Conservation (phyloP, 2,113 vertebrate genomes). For the Forbesichthys papilliferus region DNA sequence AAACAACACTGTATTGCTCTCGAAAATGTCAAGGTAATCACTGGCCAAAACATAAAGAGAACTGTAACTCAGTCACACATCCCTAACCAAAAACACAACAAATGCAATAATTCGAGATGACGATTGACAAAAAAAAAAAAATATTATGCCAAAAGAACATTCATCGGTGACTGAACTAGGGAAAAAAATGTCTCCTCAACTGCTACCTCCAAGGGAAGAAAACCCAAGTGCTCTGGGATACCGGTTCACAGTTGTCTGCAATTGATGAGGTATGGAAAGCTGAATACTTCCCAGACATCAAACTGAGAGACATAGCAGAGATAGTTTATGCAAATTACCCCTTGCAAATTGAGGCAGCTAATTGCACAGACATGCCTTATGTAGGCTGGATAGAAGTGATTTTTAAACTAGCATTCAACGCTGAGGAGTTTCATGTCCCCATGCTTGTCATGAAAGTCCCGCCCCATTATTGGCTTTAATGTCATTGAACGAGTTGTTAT, state of each 20-base stretch:
- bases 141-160: background rate
- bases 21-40: slow-evolving; percentile 3
- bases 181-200: slow-evolving; percentile 27
- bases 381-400: slow-evolving; percentile 17
- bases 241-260: slow-evolving; percentile 29
- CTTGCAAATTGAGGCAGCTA: slow-evolving; percentile 18
- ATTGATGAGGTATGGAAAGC: slow-evolving; percentile 39
- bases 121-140: background rate
- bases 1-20: slow-evolving; percentile 5
- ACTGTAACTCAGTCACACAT: background rate
- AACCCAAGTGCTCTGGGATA: slow-evolving; percentile 35
- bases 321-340: slow-evolving; percentile 3
- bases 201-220: slow-evolving; percentile 23
- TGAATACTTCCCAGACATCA: slow-evolving; percentile 8
- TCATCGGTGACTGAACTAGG: slow-evolving; percentile 10
- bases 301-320: slow-evolving; percentile 29
- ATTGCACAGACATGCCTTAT: slow-evolving; percentile 23
- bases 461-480: slow-evolving; percentile 40
- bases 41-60: slow-evolving; percentile 5
- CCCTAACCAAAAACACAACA: background rate
- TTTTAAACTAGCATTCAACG: background rate
- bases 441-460: slow-evolving; percentile 23
- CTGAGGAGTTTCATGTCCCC: slow-evolving; percentile 9
- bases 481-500: slow-evolving; percentile 22
- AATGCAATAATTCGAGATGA: background rate